Evolutionary conservation across 2,113 vertebrate genomes (phyloP).

Genomic region (Pterocles burchelli): DNA sequence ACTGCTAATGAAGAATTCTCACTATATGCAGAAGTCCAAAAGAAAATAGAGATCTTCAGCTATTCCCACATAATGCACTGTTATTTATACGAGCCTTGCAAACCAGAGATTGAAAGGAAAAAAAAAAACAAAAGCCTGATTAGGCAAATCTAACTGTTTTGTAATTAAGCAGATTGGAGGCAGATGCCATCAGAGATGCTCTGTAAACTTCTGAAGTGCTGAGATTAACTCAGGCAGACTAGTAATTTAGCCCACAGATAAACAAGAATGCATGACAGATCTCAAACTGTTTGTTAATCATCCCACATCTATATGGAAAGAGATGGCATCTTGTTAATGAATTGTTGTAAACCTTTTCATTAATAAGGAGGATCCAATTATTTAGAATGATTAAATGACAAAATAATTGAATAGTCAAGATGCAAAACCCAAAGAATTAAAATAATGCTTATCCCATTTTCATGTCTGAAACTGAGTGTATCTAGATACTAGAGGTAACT

Average conservation of each 20-base stretch:
- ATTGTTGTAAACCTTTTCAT: background rate
- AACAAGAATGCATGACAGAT: background rate
- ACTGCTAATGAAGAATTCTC: background rate
- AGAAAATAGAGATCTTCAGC: background rate
- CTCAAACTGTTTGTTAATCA: background rate
- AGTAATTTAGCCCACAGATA: background rate
- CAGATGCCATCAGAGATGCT: conserved; percentile 21
- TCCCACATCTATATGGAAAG: background rate
- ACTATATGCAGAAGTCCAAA: background rate
- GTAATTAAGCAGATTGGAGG: conserved; percentile 28
- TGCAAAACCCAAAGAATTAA: background rate
- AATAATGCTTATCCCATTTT: background rate
- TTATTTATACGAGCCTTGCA: conserved; percentile 10
- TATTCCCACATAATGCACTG: background rate
- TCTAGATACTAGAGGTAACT: background rate
- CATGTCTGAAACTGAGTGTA: background rate
- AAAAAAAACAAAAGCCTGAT: background rate
- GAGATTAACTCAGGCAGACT: conserved; percentile 49
- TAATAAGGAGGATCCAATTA: background rate
- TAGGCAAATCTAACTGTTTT: conserved; percentile 21
- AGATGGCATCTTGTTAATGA: background rate
- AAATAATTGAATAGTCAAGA: background rate
- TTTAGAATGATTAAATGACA: background rate
- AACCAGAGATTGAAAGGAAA: conserved; percentile 42
- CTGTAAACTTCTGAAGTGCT: conserved; percentile 41